phyloP scores from a whole-genome alignment of 1,140 invertebrate species.

The Bradynema listronoti region DNA sequence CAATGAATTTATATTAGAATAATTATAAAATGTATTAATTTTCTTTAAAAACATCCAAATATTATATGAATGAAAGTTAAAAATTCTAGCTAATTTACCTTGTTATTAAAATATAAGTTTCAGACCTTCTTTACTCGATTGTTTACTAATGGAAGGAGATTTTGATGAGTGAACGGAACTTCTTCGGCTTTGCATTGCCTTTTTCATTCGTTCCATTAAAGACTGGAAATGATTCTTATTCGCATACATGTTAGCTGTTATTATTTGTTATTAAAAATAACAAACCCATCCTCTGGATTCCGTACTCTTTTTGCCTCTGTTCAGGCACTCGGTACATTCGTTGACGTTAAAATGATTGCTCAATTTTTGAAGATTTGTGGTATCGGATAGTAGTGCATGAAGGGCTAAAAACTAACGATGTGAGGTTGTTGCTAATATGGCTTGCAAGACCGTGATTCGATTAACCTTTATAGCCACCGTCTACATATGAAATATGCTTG shows the following conservation, averaged over 20 bases:
- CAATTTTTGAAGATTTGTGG: constrained; percentile 39
- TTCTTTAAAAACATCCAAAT: too few relatives aligned
- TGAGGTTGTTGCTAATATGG: constrained; percentile 2
- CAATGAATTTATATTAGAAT: constrained; percentile 34
- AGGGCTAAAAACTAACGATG: constrained; percentile 40
- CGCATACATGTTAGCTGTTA: too few relatives aligned
- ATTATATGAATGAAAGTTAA: too few relatives aligned
- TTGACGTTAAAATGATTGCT: constrained; percentile 53
- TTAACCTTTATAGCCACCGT: constrained; percentile 76
- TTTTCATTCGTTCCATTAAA: constrained; percentile 34
- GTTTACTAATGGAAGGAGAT: neutral
- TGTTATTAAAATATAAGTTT: too few relatives aligned
- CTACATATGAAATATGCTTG: constrained; percentile 81
- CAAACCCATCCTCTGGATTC: constrained; percentile 32
- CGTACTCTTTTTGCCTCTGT: constrained; percentile 1
- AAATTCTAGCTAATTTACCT: too few relatives aligned
- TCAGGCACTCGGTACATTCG: constrained; percentile 53
- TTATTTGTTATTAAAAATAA: too few relatives aligned
- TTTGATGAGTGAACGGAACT: constrained; percentile 14
- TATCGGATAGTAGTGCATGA: constrained; percentile 51
- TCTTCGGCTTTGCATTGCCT: constrained; percentile 19
- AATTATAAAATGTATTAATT: too few relatives aligned
- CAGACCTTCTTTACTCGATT: neutral
- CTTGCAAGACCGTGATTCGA: neutral
- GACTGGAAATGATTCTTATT: constrained; percentile 20